Evolutionary conservation across 1,140 invertebrate species (phyloP).

Genomic region (Megathymus violae): DNA sequence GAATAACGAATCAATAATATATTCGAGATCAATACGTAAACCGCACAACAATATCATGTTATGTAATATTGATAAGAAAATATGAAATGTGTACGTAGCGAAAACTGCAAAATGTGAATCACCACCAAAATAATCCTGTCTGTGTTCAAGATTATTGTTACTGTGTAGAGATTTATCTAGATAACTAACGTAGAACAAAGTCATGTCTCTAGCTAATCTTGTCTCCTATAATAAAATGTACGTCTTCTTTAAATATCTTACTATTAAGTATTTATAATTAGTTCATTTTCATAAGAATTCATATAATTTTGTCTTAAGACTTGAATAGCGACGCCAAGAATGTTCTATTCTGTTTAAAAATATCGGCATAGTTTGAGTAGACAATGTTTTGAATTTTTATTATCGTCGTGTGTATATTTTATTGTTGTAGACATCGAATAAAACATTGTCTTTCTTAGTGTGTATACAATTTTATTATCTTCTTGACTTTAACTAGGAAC

Average conservation of each 20-base stretch:
- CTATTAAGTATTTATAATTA: too few relatives aligned
- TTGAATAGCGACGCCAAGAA: background rate
- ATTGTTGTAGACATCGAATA: slow-evolving; percentile 2
- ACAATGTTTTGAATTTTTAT: background rate
- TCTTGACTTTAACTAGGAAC: slow-evolving; percentile 37
- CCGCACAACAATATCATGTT: too few relatives aligned
- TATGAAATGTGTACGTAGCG: background rate
- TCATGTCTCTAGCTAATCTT: too few relatives aligned
- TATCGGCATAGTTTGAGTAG: background rate
- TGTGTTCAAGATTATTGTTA: slow-evolving; percentile 60
- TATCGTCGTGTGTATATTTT: too few relatives aligned
- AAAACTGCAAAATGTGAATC: slow-evolving; percentile 48
- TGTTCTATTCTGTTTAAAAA: slow-evolving; percentile 17
- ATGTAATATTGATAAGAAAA: too few relatives aligned
- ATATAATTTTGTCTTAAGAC: too few relatives aligned
- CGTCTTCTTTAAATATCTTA: too few relatives aligned
- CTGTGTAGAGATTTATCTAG: slow-evolving; percentile 28
- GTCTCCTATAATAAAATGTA: too few relatives aligned
- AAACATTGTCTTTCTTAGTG: background rate
- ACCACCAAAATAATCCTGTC: slow-evolving; percentile 67
- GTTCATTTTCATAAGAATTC: too few relatives aligned
- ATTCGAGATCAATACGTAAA: too few relatives aligned
- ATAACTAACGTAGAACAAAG: too few relatives aligned
- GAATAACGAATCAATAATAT: too few relatives aligned
- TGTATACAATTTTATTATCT: slow-evolving; percentile 5